Conservation (phyloP, 1,140 invertebrate species). For the Drosophila sturtevanti region DNA sequence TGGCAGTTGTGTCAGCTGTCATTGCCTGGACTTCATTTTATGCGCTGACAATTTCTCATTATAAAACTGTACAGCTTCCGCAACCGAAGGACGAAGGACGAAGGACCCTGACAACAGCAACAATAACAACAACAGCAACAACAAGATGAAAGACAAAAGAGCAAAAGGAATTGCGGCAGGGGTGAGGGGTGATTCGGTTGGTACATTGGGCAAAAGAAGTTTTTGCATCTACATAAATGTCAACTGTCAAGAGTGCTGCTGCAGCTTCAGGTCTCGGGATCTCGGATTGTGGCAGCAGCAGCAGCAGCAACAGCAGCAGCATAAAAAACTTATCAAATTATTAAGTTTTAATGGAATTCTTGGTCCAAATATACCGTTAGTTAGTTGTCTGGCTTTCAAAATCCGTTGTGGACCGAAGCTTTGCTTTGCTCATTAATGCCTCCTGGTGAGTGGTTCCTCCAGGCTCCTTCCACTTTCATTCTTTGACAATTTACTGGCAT, state of each 20-base stretch:
- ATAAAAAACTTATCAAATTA: slow-evolving; percentile 24
- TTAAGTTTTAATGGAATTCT: slow-evolving; percentile 55
- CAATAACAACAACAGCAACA: slow-evolving; percentile 31
- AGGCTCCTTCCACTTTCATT: background rate
- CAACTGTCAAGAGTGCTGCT: slow-evolving; percentile 46
- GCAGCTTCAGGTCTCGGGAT: slow-evolving; percentile 17
- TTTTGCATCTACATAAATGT: slow-evolving; percentile 61
- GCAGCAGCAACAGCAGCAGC: background rate
- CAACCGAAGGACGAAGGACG: slow-evolving; percentile 18
- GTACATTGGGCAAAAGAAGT: slow-evolving; percentile 7
- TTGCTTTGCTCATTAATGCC: slow-evolving; percentile 54
- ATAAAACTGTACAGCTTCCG: slow-evolving; percentile 71
- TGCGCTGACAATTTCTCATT: slow-evolving; percentile 80
- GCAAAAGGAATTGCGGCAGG: background rate
- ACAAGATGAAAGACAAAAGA: slow-evolving; percentile 13
- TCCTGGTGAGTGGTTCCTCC: slow-evolving; percentile 4
- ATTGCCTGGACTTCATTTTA: slow-evolving; percentile 76
- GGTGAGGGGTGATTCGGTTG: no score
- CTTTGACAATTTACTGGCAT: slow-evolving; percentile 36
- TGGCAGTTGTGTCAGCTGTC: slow-evolving; percentile 71
- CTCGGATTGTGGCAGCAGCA: background rate
- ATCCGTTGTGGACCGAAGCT: slow-evolving; percentile 40
- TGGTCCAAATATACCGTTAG: slow-evolving; percentile 7
- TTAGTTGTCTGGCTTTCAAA: background rate
- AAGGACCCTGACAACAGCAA: slow-evolving; percentile 1